Conservation (phyloP, 2,113 vertebrate genomes). For the Oreochromis niloticus region DNA sequence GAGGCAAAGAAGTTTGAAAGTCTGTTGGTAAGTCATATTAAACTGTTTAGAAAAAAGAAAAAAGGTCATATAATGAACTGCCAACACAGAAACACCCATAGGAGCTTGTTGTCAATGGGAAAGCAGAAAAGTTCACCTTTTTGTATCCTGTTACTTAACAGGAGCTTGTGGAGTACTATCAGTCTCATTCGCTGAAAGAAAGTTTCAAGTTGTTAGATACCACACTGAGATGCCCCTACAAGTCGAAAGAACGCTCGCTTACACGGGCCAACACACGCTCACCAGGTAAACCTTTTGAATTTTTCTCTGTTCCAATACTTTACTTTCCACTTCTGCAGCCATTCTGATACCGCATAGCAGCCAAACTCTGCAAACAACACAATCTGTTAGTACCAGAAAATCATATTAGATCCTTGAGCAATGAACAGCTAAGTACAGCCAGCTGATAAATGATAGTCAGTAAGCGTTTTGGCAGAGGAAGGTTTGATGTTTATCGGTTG, state of each 20-base stretch:
- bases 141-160: slow-evolving; percentile 34
- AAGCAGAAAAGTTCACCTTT: not conserved
- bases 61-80: not conserved
- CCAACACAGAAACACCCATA: not conserved
- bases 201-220: slow-evolving; percentile 98
- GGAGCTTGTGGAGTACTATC: slow-evolving; percentile 98
- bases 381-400: not conserved
- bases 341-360: not conserved
- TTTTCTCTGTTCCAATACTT: not conserved
- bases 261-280: slow-evolving; percentile 81
- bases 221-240: slow-evolving; percentile 89
- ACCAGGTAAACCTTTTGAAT: slow-evolving; percentile 77
- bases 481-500: not conserved
- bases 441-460: not conserved
- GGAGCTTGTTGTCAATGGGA: not conserved
- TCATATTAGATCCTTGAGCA: not conserved
- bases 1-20: slow-evolving; percentile 98
- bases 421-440: not conserved
- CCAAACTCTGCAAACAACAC: not conserved
- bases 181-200: slow-evolving; percentile 93
- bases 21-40: slow-evolving; percentile 78
- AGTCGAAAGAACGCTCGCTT: slow-evolving; percentile 81
- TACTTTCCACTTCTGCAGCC: not conserved
- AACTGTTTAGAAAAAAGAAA: not conserved
- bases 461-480: not conserved